Evolutionary conservation across 1,140 invertebrate genomes (phyloP).

Genomic region (Microplitis demolitor): DNA sequence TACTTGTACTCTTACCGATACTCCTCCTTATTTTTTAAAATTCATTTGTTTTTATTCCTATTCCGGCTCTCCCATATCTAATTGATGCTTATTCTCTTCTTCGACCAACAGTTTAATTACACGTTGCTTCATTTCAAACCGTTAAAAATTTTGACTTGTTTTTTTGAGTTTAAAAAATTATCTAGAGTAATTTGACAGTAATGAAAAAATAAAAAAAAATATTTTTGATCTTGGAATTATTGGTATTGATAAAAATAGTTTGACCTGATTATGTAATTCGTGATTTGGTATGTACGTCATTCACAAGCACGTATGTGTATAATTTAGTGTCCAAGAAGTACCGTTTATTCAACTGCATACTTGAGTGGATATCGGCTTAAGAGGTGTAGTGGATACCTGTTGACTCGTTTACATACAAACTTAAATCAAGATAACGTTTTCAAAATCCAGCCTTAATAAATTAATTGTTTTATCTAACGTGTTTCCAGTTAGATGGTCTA

Average conservation of each 20-base stretch:
- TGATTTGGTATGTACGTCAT: conserved; percentile 3
- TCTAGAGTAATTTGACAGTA: too few relatives aligned
- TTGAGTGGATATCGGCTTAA: conserved; percentile 32
- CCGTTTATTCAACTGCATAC: conserved; percentile 40
- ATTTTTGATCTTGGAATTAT: too few relatives aligned
- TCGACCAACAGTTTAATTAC: too few relatives aligned
- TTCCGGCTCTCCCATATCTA: conserved; percentile 13
- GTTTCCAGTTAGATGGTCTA: too few relatives aligned
- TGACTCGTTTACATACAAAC: not conserved
- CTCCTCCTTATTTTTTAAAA: not conserved
- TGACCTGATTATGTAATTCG: conserved; percentile 1
- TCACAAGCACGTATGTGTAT: conserved; percentile 26
- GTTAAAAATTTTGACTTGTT: too few relatives aligned
- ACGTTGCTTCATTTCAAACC: not conserved
- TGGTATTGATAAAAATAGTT: too few relatives aligned
- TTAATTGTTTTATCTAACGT: too few relatives aligned
- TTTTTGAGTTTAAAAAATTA: too few relatives aligned
- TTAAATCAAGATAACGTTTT: not conserved
- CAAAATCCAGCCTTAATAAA: too few relatives aligned
- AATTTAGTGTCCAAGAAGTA: conserved; percentile 42
- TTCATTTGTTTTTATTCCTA: not conserved
- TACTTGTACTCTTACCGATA: not conserved
- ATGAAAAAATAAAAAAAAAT: too few relatives aligned
- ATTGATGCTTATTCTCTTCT: too few relatives aligned
- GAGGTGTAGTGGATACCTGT: conserved; percentile 13